Conservation (phyloP, 1,140 invertebrate species). For the Melipona quadrifasciata region DNA sequence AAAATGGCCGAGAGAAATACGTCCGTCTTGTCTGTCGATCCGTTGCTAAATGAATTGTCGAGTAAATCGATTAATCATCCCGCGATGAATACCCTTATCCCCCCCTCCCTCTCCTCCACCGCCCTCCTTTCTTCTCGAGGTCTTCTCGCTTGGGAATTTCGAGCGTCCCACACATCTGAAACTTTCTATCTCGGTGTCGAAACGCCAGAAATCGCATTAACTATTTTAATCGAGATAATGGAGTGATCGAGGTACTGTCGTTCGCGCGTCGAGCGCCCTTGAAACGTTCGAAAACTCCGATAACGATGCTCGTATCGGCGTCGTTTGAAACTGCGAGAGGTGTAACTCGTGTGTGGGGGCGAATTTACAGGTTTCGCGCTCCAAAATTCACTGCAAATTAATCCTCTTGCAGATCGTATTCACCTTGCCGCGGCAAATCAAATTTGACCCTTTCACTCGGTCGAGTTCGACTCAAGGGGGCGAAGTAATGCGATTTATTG, state of each 20-base stretch:
- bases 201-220: neutral
- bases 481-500: too few relatives aligned
- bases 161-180: neutral
- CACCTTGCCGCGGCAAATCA: too few relatives aligned
- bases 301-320: too few relatives aligned
- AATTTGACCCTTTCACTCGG: too few relatives aligned
- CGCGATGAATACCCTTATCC: slow-evolving; percentile 36
- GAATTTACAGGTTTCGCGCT: too few relatives aligned
- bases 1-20: slow-evolving; percentile 12
- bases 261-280: neutral
- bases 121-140: neutral
- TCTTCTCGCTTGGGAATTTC: slow-evolving; percentile 10
- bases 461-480: too few relatives aligned
- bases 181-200: too few relatives aligned
- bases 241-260: neutral
- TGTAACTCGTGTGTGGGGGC: too few relatives aligned
- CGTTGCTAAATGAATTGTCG: slow-evolving; percentile 53
- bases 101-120: neutral
- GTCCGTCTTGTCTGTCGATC: slow-evolving; percentile 57
- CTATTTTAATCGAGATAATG: slow-evolving; percentile 46
- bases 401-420: too few relatives aligned
- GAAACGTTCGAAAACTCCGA: too few relatives aligned
- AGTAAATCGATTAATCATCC: slow-evolving; percentile 58
- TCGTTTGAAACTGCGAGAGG: too few relatives aligned
- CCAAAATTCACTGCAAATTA: too few relatives aligned